These are phyloP conservation scores for Fragum whitleyi DNA, from an alignment of 2,888 invertebrate genomes.

Conservation along the genomic window DNA sequence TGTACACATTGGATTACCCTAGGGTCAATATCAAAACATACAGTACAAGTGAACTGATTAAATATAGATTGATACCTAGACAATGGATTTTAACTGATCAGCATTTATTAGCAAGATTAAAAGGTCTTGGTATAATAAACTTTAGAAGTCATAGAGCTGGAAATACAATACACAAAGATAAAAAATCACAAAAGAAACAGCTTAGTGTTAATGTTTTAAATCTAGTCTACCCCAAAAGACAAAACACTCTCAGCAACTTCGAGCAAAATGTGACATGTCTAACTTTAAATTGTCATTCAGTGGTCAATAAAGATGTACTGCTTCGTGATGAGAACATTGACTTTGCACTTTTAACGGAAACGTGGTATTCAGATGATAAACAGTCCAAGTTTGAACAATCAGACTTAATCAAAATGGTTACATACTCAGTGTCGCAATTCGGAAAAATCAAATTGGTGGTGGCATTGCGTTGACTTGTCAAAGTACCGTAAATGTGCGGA, in stretches of 20 bases:
- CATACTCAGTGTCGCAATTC: not conserved
- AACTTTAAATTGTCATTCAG: slow-evolving; percentile 29
- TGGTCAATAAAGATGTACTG: slow-evolving; percentile 27
- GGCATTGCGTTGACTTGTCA: slow-evolving; percentile 3
- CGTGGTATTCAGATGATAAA: slow-evolving; percentile 34
- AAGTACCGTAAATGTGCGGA: not conserved
- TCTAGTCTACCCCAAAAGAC: slow-evolving; percentile 26
- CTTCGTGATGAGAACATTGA: slow-evolving; percentile 20
- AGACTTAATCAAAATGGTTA: slow-evolving; percentile 35
- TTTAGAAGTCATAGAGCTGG: too few species aligned
- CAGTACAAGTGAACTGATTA: too few species aligned
- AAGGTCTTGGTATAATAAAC: too few species aligned
- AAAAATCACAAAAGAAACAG: too few species aligned
- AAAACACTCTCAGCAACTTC: slow-evolving; percentile 13
- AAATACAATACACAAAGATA: too few species aligned
- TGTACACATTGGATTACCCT: too few species aligned
- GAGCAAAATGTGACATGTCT: slow-evolving; percentile 24
- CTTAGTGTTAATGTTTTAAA: slow-evolving; percentile 16
- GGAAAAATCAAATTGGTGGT: slow-evolving; percentile 1
- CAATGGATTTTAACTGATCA: too few species aligned
- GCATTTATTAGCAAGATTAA: too few species aligned
- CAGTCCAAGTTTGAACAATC: slow-evolving; percentile 25
- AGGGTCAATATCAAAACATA: too few species aligned
- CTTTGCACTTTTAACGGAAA: slow-evolving; percentile 32
- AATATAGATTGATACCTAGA: too few species aligned